Percentiles rank a stretch among this genome's conserved stretches.
Conservation (phyloP, 2,797 vertebrate genomes). For the Lindbergichthys nudifrons region DNA sequence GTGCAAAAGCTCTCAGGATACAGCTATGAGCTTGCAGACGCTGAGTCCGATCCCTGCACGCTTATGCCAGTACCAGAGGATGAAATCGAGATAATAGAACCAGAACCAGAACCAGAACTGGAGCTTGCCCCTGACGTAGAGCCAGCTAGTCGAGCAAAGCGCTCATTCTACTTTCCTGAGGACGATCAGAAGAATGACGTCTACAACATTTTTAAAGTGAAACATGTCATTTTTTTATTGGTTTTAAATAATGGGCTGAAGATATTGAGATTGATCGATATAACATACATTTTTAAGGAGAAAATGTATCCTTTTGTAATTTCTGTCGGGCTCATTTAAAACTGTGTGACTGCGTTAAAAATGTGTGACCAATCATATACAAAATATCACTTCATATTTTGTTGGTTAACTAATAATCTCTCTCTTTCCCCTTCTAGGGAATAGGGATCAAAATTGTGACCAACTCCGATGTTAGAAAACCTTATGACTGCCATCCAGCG, state of each 20-base stretch:
- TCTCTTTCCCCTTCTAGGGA: conserved; percentile 54
- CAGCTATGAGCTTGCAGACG: conserved; percentile 47
- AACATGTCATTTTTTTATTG: not conserved
- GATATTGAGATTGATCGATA: not conserved
- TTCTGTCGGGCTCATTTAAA: not conserved
- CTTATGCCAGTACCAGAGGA: not conserved
- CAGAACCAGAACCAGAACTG: fast-evolving
- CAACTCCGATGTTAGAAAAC: conserved; percentile 84
- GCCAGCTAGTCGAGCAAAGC: not conserved
- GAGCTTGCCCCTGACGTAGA: not conserved
- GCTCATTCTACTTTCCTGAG: conserved; percentile 5
- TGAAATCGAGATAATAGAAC: not conserved
- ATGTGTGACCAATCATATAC: not conserved
- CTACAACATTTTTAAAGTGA: conserved; percentile 80
- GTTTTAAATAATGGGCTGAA: not conserved
- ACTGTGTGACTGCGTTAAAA: too few relatives aligned
- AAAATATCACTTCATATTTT: not conserved
- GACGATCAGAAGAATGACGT: conserved; percentile 61
- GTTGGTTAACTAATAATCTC: not conserved
- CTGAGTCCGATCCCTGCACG: conserved; percentile 51
- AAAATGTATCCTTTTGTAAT: too few relatives aligned
- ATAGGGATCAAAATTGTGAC: conserved; percentile 87
- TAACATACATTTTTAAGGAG: not conserved
- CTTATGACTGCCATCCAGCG: conserved; percentile 24
- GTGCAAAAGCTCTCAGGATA: conserved; percentile 74